A percentile compares a stretch with the other conserved stretches of the same genome.
phyloP scores from a whole-genome alignment of 92 coral and sea anemone species.

The Blastomussa wellsi region DNA sequence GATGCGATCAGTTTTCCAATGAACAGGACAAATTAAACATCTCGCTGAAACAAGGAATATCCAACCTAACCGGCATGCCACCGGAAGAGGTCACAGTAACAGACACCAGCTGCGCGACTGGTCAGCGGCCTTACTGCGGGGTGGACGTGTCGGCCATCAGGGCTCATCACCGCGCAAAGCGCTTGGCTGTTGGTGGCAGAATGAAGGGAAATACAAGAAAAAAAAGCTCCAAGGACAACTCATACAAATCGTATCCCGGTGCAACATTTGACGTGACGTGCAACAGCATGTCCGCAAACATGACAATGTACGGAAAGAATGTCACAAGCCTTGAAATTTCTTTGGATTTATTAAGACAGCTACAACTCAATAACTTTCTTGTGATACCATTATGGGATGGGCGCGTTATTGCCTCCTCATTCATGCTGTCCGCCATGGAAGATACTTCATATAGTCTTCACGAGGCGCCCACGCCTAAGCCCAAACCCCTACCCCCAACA shows the following conservation, averaged over 20 bases:
- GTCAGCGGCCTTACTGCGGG: slow-evolving; percentile 74
- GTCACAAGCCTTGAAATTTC: slow-evolving; percentile 12
- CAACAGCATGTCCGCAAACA: slow-evolving; percentile 52
- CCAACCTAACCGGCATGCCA: slow-evolving; percentile 33
- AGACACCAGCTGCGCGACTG: slow-evolving; percentile 38
- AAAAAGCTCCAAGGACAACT: neutral
- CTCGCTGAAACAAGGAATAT: slow-evolving; percentile 38
- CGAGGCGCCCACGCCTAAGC: slow-evolving; percentile 25
- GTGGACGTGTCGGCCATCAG: slow-evolving; percentile 46
- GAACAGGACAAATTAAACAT: neutral
- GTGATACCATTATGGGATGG: slow-evolving; percentile 41
- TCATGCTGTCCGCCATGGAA: slow-evolving; percentile 42
- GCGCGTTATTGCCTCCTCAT: slow-evolving; percentile 23
- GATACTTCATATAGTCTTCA: slow-evolving; percentile 37
- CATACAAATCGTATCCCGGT: neutral
- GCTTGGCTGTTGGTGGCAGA: slow-evolving; percentile 53
- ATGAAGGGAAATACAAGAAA: slow-evolving; percentile 25
- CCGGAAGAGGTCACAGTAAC: slow-evolving; percentile 28
- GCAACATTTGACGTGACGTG: slow-evolving; percentile 29
- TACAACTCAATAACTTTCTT: slow-evolving; percentile 51
- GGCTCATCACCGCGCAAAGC: slow-evolving; percentile 47
- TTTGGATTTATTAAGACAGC: slow-evolving; percentile 23
- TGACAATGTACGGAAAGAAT: slow-evolving; percentile 32
- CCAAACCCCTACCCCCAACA: slow-evolving; percentile 15
- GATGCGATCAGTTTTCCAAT: slow-evolving; percentile 23